Evolutionary conservation across 2,888 invertebrate genomes (phyloP).

Genomic region (Clitarchus hookeri): DNA sequence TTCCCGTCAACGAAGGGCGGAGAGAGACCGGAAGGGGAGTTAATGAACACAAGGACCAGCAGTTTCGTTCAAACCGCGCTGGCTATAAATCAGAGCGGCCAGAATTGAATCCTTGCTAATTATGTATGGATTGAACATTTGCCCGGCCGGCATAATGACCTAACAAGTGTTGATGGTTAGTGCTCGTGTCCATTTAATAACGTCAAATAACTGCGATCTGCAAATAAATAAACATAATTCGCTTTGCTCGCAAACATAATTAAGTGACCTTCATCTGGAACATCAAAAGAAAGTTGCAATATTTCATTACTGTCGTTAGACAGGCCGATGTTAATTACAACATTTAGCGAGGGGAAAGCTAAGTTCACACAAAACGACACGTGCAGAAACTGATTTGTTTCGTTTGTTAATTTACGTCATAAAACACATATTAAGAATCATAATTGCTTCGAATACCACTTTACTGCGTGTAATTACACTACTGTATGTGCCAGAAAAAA

Average conservation of each 20-base stretch:
- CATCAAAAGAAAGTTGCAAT: constrained; percentile 7
- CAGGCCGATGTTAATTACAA: constrained; percentile 6
- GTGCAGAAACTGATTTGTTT: not conserved
- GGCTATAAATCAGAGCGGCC: not conserved
- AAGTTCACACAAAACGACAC: no score
- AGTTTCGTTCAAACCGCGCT: not conserved
- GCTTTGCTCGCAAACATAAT: not conserved
- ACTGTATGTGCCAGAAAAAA: no score
- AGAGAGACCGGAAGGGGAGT: not conserved
- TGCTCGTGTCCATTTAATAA: not conserved
- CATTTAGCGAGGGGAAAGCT: not conserved
- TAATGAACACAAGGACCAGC: constrained; percentile 1
- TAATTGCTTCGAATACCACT: not conserved
- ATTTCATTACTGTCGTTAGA: not conserved
- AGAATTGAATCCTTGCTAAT: not conserved
- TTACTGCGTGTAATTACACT: not conserved
- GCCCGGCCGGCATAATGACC: not conserved
- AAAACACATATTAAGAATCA: not conserved
- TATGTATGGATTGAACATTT: not conserved
- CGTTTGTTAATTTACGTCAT: not conserved
- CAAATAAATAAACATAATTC: not conserved
- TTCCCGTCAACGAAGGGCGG: not conserved
- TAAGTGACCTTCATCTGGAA: not conserved
- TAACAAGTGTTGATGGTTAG: not conserved
- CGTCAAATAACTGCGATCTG: constrained; percentile 14